Percentiles rank a stretch among this genome's conserved stretches.
Conservation (phyloP, 2,888 invertebrate genomes). For the Macropis europaea region DNA sequence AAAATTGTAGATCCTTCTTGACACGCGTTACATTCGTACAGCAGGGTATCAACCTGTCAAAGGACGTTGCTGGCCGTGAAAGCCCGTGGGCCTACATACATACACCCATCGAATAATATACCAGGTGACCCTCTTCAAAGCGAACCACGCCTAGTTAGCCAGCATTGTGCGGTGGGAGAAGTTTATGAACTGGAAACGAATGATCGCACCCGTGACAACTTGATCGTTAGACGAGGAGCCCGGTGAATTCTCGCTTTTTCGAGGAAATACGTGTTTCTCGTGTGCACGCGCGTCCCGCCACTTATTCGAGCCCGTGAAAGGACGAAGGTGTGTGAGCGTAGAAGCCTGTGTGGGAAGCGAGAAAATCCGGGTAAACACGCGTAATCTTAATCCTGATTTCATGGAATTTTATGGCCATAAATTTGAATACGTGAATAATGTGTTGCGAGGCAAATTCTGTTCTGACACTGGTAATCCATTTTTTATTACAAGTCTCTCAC, state of each 20-base stretch:
- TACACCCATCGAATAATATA: slow-evolving; percentile 56
- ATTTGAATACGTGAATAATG: slow-evolving; percentile 11
- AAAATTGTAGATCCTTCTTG: too few species aligned
- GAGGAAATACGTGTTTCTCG: slow-evolving; percentile 30
- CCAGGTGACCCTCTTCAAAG: slow-evolving; percentile 76
- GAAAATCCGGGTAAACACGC: slow-evolving; percentile 29
- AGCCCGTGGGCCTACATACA: slow-evolving; percentile 50
- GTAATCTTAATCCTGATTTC: slow-evolving; percentile 47
- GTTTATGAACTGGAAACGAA: slow-evolving; percentile 73
- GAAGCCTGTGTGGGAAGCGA: neutral
- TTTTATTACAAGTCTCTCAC: too few species aligned
- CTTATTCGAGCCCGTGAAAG: slow-evolving; percentile 21
- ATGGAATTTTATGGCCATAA: slow-evolving; percentile 33
- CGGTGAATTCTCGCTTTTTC: slow-evolving; percentile 44
- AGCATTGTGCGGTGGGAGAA: slow-evolving; percentile 66
- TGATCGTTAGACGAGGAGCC: slow-evolving; percentile 63
- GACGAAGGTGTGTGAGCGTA: slow-evolving; percentile 20
- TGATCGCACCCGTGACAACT: slow-evolving; percentile 68
- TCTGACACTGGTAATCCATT: too few species aligned
- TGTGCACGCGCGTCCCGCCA: slow-evolving; percentile 4
- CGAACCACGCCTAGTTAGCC: slow-evolving; percentile 76
- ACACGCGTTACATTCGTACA: slow-evolving; percentile 64
- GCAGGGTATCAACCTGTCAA: slow-evolving; percentile 72
- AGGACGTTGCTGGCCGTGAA: slow-evolving; percentile 66
- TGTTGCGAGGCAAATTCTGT: too few species aligned